These are phyloP conservation scores for Maniola hyperantus DNA, from an alignment of 2,888 invertebrate genomes.

Conservation along the genomic window DNA sequence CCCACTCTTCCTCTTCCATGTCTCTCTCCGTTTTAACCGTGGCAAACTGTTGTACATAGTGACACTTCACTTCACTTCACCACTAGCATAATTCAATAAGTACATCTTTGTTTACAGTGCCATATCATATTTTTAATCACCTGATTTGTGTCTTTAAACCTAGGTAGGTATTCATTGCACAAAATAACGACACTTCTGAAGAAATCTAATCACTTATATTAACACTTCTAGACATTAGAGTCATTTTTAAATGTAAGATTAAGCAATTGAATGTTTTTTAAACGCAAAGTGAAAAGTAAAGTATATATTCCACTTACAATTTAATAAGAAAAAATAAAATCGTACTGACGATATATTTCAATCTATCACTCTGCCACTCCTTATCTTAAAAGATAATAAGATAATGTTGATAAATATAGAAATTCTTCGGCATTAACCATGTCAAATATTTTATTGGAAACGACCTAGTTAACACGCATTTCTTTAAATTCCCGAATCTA, in stretches of 20 bases:
- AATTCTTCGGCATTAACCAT: conserved; percentile 17
- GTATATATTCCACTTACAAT: not conserved
- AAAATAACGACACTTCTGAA: not conserved
- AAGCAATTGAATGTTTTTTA: not conserved
- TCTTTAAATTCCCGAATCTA: not conserved
- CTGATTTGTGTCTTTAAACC: not conserved
- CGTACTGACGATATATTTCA: conserved; percentile 18
- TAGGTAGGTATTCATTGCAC: not conserved
- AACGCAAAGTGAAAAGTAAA: not conserved
- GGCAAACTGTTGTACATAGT: conserved; percentile 64
- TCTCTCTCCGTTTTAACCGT: conserved; percentile 62
- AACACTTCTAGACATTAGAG: not conserved
- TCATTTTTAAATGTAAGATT: not conserved
- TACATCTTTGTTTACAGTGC: not conserved
- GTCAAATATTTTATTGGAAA: conserved; percentile 9
- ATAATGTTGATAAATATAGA: conserved; percentile 17
- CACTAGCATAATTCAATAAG: not conserved
- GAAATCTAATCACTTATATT: not conserved
- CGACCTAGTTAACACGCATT: not conserved
- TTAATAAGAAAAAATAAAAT: conserved; percentile 3
- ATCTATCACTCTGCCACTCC: not conserved
- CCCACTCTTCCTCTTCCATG: conserved; percentile 67
- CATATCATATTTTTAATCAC: conserved; percentile 4
- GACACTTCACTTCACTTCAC: conserved; percentile 36
- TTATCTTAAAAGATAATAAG: conserved; percentile 20